phyloP scores from a whole-genome alignment of 2,888 invertebrate genomes.

The Caenorhabditis becei region DNA sequence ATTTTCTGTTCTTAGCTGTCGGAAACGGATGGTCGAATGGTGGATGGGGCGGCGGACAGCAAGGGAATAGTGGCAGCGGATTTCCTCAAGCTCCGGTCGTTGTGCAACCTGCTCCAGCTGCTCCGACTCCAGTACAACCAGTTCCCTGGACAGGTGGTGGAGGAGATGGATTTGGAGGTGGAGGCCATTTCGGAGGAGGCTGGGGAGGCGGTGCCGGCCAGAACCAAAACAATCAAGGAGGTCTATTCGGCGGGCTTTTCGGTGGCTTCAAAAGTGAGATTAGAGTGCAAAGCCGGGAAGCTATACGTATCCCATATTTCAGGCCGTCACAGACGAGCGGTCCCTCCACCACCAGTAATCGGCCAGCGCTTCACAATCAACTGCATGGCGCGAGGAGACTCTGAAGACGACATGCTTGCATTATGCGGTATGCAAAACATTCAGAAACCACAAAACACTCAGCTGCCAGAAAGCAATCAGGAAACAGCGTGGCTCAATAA shows the following conservation, averaged over 20 bases:
- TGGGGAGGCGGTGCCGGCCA: conserved; percentile 55
- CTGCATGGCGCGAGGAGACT: conserved; percentile 77
- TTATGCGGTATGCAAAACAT: conserved; percentile 57
- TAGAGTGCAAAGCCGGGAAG: not conserved
- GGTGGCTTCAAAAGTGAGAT: conserved; percentile 44
- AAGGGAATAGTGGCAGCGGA: conserved; percentile 41
- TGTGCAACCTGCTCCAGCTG: conserved; percentile 18
- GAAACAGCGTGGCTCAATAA: not conserved
- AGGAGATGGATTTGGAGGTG: conserved; percentile 51
- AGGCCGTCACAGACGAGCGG: conserved; percentile 54
- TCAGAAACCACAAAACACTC: not conserved
- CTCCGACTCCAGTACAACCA: conserved; percentile 32
- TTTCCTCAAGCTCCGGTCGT: conserved; percentile 22
- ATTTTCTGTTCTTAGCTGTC: conserved; percentile 24
- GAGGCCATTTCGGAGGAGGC: conserved; percentile 49
- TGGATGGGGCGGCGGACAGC: conserved; percentile 44
- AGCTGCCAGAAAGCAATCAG: not conserved
- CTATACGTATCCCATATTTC: conserved; percentile 8
- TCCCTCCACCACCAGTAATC: conserved; percentile 44
- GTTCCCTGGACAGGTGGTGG: conserved; percentile 46
- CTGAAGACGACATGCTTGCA: conserved; percentile 69
- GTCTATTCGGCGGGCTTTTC: conserved; percentile 18
- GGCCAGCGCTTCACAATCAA: conserved; percentile 76
- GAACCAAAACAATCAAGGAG: conserved; percentile 32
- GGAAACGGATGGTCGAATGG: conserved; percentile 46